These are phyloP conservation scores for Dromococcyx pavoninus DNA, from an alignment of 2,797 vertebrate species.

Conservation along the genomic window DNA sequence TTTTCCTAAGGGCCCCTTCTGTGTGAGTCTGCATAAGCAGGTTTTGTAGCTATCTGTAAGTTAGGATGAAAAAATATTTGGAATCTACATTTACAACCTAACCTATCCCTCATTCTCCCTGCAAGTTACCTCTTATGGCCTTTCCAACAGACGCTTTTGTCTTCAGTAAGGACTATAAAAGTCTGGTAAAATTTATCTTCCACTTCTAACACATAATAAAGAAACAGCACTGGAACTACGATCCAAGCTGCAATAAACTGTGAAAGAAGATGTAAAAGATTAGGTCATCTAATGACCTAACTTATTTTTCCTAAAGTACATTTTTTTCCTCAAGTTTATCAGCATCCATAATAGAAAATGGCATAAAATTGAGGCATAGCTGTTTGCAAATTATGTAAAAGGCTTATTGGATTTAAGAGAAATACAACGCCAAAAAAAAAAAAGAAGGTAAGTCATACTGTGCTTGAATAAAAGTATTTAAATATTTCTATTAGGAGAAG, in stretches of 20 bases:
- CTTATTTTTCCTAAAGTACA: background rate
- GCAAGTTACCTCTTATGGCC: background rate
- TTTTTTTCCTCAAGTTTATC: background rate
- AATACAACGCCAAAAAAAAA: background rate
- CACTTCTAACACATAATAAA: background rate
- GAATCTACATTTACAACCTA: background rate
- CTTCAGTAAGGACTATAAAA: background rate
- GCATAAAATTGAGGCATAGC: background rate
- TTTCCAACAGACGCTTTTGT: background rate
- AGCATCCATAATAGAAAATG: background rate
- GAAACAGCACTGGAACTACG: background rate
- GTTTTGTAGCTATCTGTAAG: background rate
- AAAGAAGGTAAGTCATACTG: accelerated
- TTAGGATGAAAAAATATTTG: background rate
- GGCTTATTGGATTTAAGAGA: background rate
- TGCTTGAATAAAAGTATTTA: background rate
- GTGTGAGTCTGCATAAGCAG: accelerated
- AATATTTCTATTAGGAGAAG: background rate
- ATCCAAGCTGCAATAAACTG: background rate
- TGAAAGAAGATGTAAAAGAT: background rate
- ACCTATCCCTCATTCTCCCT: background rate
- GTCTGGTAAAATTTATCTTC: background rate
- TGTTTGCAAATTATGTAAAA: background rate
- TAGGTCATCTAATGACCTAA: background rate
- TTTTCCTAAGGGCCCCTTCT: background rate